Base-by-base conservation (phyloP, 2,113 vertebrate genomes). In the Bubalus kerabau region DNA sequence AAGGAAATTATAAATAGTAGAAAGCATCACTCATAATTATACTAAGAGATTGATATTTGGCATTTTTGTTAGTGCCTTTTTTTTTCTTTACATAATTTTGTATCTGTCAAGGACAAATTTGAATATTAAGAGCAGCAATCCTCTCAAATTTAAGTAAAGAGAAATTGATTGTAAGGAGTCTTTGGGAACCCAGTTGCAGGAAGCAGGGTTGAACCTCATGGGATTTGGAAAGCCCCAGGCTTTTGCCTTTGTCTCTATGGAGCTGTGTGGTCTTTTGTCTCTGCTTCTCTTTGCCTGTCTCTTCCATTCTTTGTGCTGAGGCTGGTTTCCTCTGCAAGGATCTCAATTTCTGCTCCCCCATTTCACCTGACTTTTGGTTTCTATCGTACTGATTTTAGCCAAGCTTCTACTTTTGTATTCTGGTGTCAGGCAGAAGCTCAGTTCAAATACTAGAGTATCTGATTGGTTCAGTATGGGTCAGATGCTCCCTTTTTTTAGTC, bases 1-100 rank as follows among this genome's bases (percentile, higher is more conserved):
- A 97, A 90, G 52, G 89, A 96, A 93, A 85, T 93, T 94, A 62
- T 86, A 74, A 97, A 86, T 26, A 54, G 50, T 86, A 82, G 40
- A 95, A 87, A 89, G 95, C 76, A 80, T 62, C 30, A 26, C 30
- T 78, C 28, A 43, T 57, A 93, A 64, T 85, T 50, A 59, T 91
- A 81, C 36, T 92, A 80, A 95, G 60, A 93, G 54, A 64, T 97
- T 97, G 80, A 50, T 96, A 93, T 74, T 95, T 86, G 30, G 26
- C 64, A 62, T 91, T 96, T 95, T 93, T 80, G 57, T 83, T 88
- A 86, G 46, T 83, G 6, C 30, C 80, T 88, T 71, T 78, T 87
- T 26, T 83, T 23, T 56, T 10, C 28, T 59, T 86, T 80, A 59
- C 24, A 36, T 67, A 83, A 90, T 87, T 96, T 82, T 43, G 0